Evolutionary conservation across 2,888 invertebrate species (phyloP).

Genomic region (Scaeva pyrastri): DNA sequence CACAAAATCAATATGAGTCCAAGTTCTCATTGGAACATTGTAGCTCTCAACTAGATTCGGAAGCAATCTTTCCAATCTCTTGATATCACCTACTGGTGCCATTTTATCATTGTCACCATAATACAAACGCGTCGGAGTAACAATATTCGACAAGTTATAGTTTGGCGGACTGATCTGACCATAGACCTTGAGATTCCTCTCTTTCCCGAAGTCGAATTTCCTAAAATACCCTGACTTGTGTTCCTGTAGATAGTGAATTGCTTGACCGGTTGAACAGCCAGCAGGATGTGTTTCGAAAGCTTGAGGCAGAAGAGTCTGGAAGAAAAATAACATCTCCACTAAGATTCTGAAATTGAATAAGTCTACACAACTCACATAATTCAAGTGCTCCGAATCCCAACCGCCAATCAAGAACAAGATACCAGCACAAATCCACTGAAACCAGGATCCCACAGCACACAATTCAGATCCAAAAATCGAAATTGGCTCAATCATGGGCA

Average conservation of each 20-base stretch:
- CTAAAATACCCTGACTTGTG: conserved; percentile 85
- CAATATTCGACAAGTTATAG: conserved; percentile 86
- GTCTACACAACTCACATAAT: conserved; percentile 80
- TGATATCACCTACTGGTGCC: conserved; percentile 85
- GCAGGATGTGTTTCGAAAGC: conserved; percentile 88
- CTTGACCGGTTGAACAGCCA: conserved; percentile 88
- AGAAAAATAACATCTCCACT: conserved; percentile 79
- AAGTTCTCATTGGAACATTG: conserved; percentile 84
- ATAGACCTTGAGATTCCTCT: conserved; percentile 85
- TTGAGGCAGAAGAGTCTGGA: conserved; percentile 88
- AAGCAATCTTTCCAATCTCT: conserved; percentile 83
- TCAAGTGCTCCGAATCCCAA: conserved; percentile 81
- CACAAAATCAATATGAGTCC: conserved; percentile 89
- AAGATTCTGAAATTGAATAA: conserved; percentile 81
- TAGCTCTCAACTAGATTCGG: conserved; percentile 84
- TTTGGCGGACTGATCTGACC: conserved; percentile 85
- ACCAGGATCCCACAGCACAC: conserved; percentile 85
- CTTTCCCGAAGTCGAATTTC: conserved; percentile 85
- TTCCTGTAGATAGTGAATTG: conserved; percentile 89
- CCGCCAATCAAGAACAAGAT: conserved; percentile 81
- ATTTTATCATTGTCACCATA: conserved; percentile 88
- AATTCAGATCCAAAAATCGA: conserved; percentile 83
- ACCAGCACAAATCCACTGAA: conserved; percentile 80
- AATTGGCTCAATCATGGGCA: conserved; percentile 84
- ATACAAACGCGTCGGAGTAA: conserved; percentile 87